Evolutionary conservation across 2,888 invertebrate genomes (phyloP).

Genomic region (Cecidostiba fungosa): DNA sequence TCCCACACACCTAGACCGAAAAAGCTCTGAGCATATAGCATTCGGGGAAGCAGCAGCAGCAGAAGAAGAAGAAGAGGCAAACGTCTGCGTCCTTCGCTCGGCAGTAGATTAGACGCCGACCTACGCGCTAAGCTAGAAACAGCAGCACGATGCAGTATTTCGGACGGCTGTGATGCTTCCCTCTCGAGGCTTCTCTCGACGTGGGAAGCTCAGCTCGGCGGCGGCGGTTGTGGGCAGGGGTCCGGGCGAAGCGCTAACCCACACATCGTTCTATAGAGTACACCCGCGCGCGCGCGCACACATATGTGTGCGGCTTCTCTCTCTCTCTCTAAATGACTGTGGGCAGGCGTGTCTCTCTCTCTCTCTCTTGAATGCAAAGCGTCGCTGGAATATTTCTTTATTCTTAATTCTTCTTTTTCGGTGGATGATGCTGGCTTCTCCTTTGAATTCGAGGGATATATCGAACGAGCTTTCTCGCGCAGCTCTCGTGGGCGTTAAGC

Average conservation of each 20-base stretch:
- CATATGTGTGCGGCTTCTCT: neutral
- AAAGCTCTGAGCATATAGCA: neutral
- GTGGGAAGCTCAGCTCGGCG: constrained; percentile 5
- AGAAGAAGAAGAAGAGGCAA: neutral
- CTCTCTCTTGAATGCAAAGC: constrained; percentile 9
- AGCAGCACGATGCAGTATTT: constrained; percentile 37
- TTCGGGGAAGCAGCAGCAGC: neutral
- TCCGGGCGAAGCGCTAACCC: constrained; percentile 6
- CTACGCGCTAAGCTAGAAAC: constrained; percentile 51
- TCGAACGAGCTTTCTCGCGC: neutral
- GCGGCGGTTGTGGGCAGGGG: constrained; percentile 7
- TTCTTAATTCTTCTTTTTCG: constrained; percentile 59
- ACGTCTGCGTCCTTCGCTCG: constrained; percentile 35
- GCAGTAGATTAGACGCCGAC: constrained; percentile 43
- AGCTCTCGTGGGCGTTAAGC: constrained; percentile 1
- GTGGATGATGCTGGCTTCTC: neutral
- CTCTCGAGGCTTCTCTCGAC: constrained; percentile 10
- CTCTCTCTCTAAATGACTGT: neutral
- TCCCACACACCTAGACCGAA: constrained; percentile 5
- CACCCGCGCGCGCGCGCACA: neutral
- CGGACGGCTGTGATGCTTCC: constrained; percentile 2
- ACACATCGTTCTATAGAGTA: neutral
- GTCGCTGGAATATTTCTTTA: constrained; percentile 44
- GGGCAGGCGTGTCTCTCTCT: constrained; percentile 3
- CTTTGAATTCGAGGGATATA: neutral